A percentile compares a stretch with the other conserved stretches of the same genome.
Evolutionary conservation across 2,113 vertebrate species (phyloP).

Genomic region (Macroglossus sobrinus): DNA sequence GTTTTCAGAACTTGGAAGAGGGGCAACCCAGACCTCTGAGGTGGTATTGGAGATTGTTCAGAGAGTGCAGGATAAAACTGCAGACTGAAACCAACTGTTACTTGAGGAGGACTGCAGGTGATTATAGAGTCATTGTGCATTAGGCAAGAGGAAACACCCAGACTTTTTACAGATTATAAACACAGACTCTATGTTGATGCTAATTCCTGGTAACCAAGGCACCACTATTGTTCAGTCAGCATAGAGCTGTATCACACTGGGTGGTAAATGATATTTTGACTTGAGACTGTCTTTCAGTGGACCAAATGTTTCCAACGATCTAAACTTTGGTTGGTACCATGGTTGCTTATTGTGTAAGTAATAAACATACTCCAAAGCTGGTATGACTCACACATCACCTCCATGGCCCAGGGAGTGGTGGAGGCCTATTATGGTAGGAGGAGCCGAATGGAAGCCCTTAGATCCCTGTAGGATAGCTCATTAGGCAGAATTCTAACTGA

Average conservation of each 20-base stretch:
- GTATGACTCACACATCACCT: not conserved
- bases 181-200: not conserved
- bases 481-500: not conserved
- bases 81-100: not conserved
- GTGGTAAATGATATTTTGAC: not conserved
- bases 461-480: not conserved
- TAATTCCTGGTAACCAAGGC: not conserved
- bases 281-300: not conserved
- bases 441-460: not conserved
- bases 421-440: not conserved
- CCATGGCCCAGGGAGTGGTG: not conserved
- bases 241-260: not conserved
- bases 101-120: not conserved
- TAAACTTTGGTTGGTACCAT: not conserved
- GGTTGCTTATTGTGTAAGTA: not conserved
- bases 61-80: accelerated
- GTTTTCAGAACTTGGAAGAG: not conserved
- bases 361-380: not conserved
- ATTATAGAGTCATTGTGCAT: too few species aligned
- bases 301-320: not conserved
- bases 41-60: not conserved
- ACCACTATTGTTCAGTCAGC: too few species aligned
- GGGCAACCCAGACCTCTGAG: not conserved
- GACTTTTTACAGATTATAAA: not conserved
- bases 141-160: not conserved